Evolutionary conservation across 2,888 invertebrate species (phyloP).

Genomic region (Augochlorella aurata): DNA sequence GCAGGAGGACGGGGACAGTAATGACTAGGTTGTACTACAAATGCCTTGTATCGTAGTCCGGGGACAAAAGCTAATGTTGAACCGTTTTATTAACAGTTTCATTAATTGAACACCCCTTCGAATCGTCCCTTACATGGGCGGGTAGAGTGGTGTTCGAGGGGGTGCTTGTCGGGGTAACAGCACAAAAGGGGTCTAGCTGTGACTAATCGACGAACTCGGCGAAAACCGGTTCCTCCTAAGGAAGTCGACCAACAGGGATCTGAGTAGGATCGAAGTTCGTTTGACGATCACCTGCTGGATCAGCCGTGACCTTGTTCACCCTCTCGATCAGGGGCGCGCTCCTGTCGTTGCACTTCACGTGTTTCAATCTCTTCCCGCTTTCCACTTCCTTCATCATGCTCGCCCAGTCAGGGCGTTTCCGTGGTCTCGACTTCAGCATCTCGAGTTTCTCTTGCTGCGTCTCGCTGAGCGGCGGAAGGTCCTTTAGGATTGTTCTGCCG

Average conservation of each 20-base stretch:
- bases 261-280: conserved; percentile 50
- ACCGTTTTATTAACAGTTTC: conserved; percentile 39
- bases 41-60: conserved; percentile 31
- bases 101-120: conserved; percentile 37
- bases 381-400: conserved; percentile 97
- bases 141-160: not conserved
- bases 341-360: conserved; percentile 93
- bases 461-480: conserved; percentile 83
- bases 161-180: conserved; percentile 13
- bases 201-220: conserved; percentile 30
- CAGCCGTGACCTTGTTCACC: conserved; percentile 79
- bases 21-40: conserved; percentile 47
- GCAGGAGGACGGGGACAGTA: conserved; percentile 35
- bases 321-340: conserved; percentile 80
- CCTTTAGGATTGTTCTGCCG: conserved; percentile 82
- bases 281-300: conserved; percentile 76
- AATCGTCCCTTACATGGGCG: conserved; percentile 10
- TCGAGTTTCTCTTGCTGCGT: conserved; percentile 88
- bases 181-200: conserved; percentile 15
- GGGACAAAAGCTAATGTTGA: conserved; percentile 39
- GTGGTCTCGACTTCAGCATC: conserved; percentile 88
- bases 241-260: conserved; percentile 34
- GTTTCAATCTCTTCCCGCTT: conserved; percentile 88
- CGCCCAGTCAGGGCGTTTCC: conserved; percentile 93
- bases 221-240: conserved; percentile 21